Conservation (phyloP, 35 echinoderm and acorn worm genomes). For the Antedon bifida region DNA sequence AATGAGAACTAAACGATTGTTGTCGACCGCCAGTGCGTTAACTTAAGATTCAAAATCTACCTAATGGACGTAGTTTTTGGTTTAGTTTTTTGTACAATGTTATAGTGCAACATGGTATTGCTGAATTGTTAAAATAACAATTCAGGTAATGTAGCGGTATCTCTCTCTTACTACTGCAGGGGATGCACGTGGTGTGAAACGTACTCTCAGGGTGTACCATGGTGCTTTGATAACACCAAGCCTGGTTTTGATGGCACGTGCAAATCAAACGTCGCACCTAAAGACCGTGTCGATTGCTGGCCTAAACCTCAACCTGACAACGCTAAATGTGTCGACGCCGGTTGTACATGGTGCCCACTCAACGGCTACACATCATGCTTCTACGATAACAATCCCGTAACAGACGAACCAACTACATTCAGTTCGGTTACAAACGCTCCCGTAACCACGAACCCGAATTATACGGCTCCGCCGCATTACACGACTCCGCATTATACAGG, state of each 20-base stretch:
- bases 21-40: no score
- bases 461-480: not conserved
- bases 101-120: no score
- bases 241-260: slow-evolving; percentile 46
- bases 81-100: no score
- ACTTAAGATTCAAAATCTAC: no score
- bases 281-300: slow-evolving; percentile 39
- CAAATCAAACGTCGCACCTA: slow-evolving; percentile 14
- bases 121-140: no score
- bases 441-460: not conserved
- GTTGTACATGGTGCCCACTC: slow-evolving; percentile 42
- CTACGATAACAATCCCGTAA: slow-evolving; percentile 16
- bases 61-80: no score
- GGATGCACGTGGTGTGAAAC: slow-evolving; percentile 48
- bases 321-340: slow-evolving; percentile 26
- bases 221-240: slow-evolving; percentile 60
- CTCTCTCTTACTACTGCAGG: no score
- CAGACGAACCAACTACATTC: not conserved
- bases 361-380: slow-evolving; percentile 47
- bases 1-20: no score
- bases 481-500: no score
- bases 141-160: no score
- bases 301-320: slow-evolving; percentile 12
- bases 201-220: slow-evolving; percentile 16
- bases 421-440: not conserved